Base-by-base conservation (phyloP, 2,113 vertebrate species). In the Sakesphorus luctuosus region DNA sequence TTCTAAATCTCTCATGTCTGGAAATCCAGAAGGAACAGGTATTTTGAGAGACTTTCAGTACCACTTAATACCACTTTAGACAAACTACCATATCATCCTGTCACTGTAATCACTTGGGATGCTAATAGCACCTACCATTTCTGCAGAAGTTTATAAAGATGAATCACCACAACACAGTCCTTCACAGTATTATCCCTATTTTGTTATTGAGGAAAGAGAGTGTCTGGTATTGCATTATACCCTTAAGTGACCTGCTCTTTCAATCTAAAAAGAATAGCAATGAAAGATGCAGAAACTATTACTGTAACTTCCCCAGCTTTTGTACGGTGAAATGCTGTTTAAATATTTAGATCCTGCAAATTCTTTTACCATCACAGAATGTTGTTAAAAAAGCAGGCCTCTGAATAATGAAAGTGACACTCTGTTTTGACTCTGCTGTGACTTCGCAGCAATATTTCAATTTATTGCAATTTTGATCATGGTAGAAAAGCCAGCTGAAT, bases 41-140 rank as follows among this genome's bases (percentile, higher is more conserved):
- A 44, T 91, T 84, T 71, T 83, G 68, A 88, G 67, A 93, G 83
- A 90, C 38, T 90, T 90, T 82, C 61, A 94, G 76, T 80, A 72
- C 44, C 80, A 86, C 85, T 96, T 93, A 95, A 74, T 86, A 77
- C n/a, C 59, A 88, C 47, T 92, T 94, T 79, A 94, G 93, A 89
- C 74, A 89, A 94, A 97, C 65, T 90, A 92, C 53, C 73, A 24
- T 13, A 89, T 95, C 90, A 89, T 88, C 68, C 80, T 89, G 73
- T 89, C 92, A 93, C 65, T 90, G 33, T 86, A 95, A 93, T 90
- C 93, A 94, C 83, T 90, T 38, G 75, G 82, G 92, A 90, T 80
- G 47, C 55, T 90, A 93, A 89, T 80, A 92, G 72, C 19, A 6
- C 28, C 90, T 80, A 95, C 72, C 25, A 40, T 83, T 94, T 88